Base-by-base conservation (phyloP, 2,113 vertebrate species). In the Vidua macroura region DNA sequence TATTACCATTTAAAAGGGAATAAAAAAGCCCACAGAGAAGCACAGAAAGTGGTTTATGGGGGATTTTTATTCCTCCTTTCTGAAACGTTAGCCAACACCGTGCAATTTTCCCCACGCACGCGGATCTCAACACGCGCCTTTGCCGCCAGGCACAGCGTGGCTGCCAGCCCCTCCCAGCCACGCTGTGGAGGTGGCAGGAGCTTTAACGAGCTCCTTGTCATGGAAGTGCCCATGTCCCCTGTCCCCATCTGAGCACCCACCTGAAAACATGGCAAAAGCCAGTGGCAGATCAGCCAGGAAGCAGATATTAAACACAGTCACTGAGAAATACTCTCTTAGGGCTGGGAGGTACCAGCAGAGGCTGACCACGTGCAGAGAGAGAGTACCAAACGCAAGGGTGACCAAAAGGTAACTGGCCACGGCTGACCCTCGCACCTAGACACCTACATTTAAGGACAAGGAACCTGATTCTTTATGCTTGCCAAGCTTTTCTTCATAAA, bases 231-330 rank as follows among this genome's bases (percentile, higher is more conserved):
- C 35, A 35, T 25, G 49, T 37, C 55, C 39, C 4, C 24, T 14
- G 46, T 41, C 68, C 33, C 63, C 7, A 2, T 11, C 46, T 2
- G 0, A 60, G n/a, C 21, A 2, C 14, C 44, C 62, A 35, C 52
- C 76, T 9, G 33, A 37, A 55, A 77, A 51, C 15, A 5, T 8
- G 58, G 39, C 58, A 13, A 59, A 75, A 78, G 11, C 2, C 1
- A 64, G 43, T 0, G 3, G 48, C 23, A 0, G 0, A 8, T 31
- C 21, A 10, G 23, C 19, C 0, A 0, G 27, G 56, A 68, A 39
- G 20, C 15, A 22, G 84, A 35, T 12, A 24, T 51, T 27, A 52
- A 52, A 64, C 0, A 5, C 33, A 24, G 33, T 1, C 60, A 12
- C 35, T 5, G 60, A 30, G 31, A 86, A 62, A 74, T 25, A 39